Base-by-base conservation (phyloP, 2,888 invertebrate genomes). In the Polyommatus icarus region DNA sequence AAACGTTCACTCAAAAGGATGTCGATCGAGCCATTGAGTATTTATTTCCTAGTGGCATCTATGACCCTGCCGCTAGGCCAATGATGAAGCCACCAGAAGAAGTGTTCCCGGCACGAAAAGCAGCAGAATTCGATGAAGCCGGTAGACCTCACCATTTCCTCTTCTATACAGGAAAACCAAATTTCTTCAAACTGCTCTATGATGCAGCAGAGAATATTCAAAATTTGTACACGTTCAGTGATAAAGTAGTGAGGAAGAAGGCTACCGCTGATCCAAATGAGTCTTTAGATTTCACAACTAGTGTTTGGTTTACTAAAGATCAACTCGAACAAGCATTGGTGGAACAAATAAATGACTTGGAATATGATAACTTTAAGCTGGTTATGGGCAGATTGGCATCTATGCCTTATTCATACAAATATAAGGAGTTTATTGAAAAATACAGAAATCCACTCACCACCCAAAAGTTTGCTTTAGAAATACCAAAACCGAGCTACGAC, bases 21-120 rank as follows among this genome's bases (percentile, higher is more conserved):
- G 95, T 99, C 50, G 96, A 98, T 91, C 96, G 95, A 87, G 97
- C 99, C 3, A 98, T 99, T 83, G 95, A 96, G 81, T 99, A 99
- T 91, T 92, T 99, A n/a, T 97, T 99, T 85, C 99, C 99, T 6
- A 99, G 99, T 79, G 99, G 98, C 7, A 92, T 99, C 77, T 98
- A 95, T 87, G 97, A 98, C 78, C 96, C 96, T 82, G 95, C 95
- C 83, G 99, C 99, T 0, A 95, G 98, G 77, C 99, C 99, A 0
- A 89, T 97, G 20, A 97, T 99, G 98, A 97, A 96, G 86, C 97
- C 97, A 36, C 99, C 99, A 40, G 96, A 96, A 84, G 96, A 98
- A 91, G 94, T 98, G n/a, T 98, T 97, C 90, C 97, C 98, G 0
- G 95, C 95, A 59, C 95, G 96, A 79, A 98, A 98, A 92, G 97